Base-by-base conservation (phyloP, 2,797 vertebrate species). In the Poeciliopsis infans region DNA sequence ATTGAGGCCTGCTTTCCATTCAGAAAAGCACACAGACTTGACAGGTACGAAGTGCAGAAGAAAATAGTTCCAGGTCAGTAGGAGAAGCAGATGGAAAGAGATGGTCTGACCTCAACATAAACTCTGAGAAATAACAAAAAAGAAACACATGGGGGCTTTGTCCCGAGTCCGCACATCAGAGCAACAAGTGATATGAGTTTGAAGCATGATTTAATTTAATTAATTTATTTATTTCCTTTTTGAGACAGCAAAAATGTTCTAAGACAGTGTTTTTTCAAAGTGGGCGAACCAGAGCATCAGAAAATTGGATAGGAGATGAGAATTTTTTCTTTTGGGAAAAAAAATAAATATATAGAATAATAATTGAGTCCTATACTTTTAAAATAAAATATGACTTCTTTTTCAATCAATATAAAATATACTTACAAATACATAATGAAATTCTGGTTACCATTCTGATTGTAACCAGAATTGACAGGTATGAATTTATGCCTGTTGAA, bases 1-100 rank as follows among this genome's bases (percentile, higher is more conserved):
- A 86, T 85, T 90, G 85, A 94, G 88, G 81, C 80, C 79, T 39
- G 77, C 79, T 57, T 28, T 85, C 23, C 86, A 84, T 91, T 91
- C 91, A 53, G 83, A 87, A 84, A 87, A 84, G 80, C 18, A 25
- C 75, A 83, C 80, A 84, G 76, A 79, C 79, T 78, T 8, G 53
- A 79, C 84, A 76, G 76, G 47, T 75, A 76, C 57, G 85, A 68
- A 64, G 87, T 11, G 88, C 76, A 85, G 79, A 80, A 66, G 74
- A 90, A 45, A n/a, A 78, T 53, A 71, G 82, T 53, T 82, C 81
- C 72, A 86, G 89, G 88, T 89, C 89, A 86, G 76, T 5, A 78
- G 77, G 85, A 86, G 90, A 72, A 51, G 84, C 79, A 78, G 79
- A 84, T 10, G 79, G 75, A 59, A 7, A 1, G 80, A 89, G 86